These are phyloP conservation scores for Sitodiplosis mosellana DNA, from an alignment of 1,140 invertebrate species.

Conservation along the genomic window DNA sequence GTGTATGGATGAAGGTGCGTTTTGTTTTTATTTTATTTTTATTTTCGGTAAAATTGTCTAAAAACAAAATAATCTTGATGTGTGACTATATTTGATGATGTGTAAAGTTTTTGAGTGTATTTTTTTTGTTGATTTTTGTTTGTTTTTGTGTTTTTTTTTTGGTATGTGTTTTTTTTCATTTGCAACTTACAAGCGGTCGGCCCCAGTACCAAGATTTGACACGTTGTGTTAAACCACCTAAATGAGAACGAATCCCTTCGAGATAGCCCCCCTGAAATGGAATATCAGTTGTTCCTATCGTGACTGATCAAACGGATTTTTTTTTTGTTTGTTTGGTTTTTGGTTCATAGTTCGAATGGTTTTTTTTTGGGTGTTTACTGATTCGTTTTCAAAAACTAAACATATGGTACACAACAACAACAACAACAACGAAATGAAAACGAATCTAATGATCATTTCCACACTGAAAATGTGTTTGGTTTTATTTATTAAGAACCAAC, in stretches of 20 bases:
- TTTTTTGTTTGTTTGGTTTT: too few species aligned
- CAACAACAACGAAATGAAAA: too few species aligned
- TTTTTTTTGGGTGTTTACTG: too few species aligned
- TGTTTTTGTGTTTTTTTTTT: conserved; percentile 5
- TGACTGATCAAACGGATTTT: too few species aligned
- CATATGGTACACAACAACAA: too few species aligned
- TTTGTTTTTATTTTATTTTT: not conserved
- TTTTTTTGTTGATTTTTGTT: conserved; percentile 4
- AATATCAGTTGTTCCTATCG: conserved; percentile 5
- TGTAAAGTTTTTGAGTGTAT: not conserved
- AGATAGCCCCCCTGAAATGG: conserved; percentile 67
- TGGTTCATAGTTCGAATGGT: too few species aligned
- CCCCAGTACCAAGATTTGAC: conserved; percentile 90
- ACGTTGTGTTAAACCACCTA: conserved; percentile 81
- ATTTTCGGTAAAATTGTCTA: conserved; percentile 1
- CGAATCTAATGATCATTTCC: too few species aligned
- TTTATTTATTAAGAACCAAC: too few species aligned
- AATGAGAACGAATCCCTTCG: conserved; percentile 73
- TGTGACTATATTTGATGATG: not conserved
- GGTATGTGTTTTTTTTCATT: conserved; percentile 5
- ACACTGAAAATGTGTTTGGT: too few species aligned
- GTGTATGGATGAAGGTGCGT: too few species aligned
- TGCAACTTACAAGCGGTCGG: conserved; percentile 78
- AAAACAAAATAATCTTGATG: not conserved
- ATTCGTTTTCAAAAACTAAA: too few species aligned